Evolutionary conservation across 2,113 vertebrate genomes (phyloP).

Genomic region (Dendrocopos noguchii): DNA sequence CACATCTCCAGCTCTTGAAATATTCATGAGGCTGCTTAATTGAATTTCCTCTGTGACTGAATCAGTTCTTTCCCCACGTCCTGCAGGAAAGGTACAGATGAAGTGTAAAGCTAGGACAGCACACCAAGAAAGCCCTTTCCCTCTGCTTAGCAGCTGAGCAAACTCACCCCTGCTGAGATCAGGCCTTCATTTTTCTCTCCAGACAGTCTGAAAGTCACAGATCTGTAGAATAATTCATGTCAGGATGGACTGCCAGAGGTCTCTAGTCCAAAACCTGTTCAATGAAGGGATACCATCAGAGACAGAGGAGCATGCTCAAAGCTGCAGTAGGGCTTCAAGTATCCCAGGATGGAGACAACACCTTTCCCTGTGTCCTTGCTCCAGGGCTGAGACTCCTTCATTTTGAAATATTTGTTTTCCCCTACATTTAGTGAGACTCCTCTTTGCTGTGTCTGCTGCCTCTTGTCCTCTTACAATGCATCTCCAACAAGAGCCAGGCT

Average conservation of each 20-base stretch:
- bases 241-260: not conserved
- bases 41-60: slow-evolving; percentile 33
- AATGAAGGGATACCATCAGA: not conserved
- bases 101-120: not conserved
- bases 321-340: not conserved
- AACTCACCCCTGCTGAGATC: not conserved
- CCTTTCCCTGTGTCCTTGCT: not conserved
- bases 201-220: not conserved
- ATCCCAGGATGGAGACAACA: not conserved
- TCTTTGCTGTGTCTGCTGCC: not conserved
- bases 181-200: not conserved
- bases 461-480: not conserved
- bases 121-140: not conserved
- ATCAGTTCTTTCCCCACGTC: slow-evolving; percentile 23
- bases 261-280: not conserved
- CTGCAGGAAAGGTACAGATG: slow-evolving; percentile 10
- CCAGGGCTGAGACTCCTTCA: not conserved
- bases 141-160: not conserved
- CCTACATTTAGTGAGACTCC: not conserved
- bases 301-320: not conserved
- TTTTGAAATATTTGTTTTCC: not conserved
- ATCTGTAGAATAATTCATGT: not conserved
- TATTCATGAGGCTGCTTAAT: slow-evolving; percentile 23
- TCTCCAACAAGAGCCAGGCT: not conserved
- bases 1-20: slow-evolving; percentile 28